Conservation (phyloP, 2,113 vertebrate species). For the Xenopus laevis region DNA sequence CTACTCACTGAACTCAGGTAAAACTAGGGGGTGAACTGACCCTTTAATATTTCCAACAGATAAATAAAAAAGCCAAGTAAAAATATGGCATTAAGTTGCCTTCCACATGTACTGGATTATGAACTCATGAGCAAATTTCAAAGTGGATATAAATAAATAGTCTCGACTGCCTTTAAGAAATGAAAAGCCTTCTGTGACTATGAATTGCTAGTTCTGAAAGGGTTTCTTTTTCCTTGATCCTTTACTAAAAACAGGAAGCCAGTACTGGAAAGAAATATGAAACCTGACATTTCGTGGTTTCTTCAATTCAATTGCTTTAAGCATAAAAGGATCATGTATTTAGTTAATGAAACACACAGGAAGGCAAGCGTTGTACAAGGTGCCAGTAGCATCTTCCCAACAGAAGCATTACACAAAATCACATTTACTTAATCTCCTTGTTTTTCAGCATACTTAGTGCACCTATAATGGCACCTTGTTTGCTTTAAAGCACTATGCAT, state of each 20-base stretch:
- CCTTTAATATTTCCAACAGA: too few species aligned
- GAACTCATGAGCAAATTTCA: neutral
- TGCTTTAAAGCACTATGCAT: too few species aligned
- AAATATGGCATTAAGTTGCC: neutral
- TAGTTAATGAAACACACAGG: neutral
- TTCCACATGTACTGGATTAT: neutral
- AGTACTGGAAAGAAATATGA: slow-evolving; percentile 33
- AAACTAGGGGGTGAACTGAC: too few species aligned
- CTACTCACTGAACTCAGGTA: too few species aligned
- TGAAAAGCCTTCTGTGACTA: slow-evolving; percentile 4
- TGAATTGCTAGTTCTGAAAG: neutral
- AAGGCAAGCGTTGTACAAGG: neutral
- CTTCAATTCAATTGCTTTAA: slow-evolving; percentile 19
- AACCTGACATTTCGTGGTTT: slow-evolving; percentile 27
- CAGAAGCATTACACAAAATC: neutral
- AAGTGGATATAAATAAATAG: neutral
- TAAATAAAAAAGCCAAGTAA: too few species aligned
- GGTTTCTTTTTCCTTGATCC: slow-evolving; percentile 24
- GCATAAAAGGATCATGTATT: neutral
- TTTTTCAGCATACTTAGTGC: too few species aligned
- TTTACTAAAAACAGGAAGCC: slow-evolving; percentile 30
- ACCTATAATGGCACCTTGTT: too few species aligned
- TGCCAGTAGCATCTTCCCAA: neutral
- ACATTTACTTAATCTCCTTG: too few species aligned
- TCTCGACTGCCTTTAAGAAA: neutral